phyloP scores from a whole-genome alignment of 2,113 vertebrate genomes.

The Empidonax traillii region DNA sequence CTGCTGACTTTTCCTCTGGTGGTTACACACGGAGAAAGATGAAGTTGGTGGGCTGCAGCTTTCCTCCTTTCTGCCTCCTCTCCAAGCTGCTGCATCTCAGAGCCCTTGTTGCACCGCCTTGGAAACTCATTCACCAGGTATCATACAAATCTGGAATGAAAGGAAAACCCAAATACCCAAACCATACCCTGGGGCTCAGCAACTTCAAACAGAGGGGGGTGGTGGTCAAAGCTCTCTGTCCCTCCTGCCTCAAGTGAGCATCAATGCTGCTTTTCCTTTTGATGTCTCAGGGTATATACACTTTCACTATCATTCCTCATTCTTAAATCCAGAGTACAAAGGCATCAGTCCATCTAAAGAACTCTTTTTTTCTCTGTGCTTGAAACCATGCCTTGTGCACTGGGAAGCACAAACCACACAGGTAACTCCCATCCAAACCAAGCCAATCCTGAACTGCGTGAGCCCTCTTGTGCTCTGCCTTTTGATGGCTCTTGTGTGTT shows the following conservation, averaged over 20 bases:
- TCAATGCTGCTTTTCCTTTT: neutral
- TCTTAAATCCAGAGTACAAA: neutral
- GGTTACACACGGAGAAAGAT: neutral
- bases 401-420: neutral
- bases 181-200: neutral
- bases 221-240: neutral
- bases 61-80: neutral
- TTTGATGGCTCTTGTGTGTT: neutral
- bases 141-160: neutral
- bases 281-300: neutral
- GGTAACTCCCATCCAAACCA: neutral
- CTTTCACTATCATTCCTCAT: neutral
- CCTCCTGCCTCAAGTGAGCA: neutral
- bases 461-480: neutral
- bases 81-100: fast-evolving
- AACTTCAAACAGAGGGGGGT: fast-evolving
- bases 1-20: neutral
- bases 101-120: neutral
- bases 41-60: neutral
- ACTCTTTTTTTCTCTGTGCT: neutral
- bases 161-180: neutral
- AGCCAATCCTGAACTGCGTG: neutral
- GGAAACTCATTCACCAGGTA: neutral
- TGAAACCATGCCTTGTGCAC: neutral
- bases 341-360: neutral